Conservation (phyloP, 1,140 invertebrate genomes). For the Ceratosolen solmsi region DNA sequence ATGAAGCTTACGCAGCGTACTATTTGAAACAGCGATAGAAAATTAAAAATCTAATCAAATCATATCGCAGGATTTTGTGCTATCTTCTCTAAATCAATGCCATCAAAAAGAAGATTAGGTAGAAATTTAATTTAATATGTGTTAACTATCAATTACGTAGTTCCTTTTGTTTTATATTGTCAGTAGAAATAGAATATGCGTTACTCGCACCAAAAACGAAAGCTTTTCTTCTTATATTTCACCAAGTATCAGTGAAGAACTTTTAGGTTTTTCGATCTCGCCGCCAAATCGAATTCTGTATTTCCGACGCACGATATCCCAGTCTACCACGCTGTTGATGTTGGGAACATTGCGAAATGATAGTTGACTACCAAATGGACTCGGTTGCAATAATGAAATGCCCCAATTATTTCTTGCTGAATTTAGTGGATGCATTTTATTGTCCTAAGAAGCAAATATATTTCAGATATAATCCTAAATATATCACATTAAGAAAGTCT, state of each 20-base stretch:
- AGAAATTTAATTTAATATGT: too few relatives aligned
- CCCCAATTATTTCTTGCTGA: constrained; percentile 56
- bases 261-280: constrained; percentile 75
- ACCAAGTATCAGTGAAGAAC: background rate
- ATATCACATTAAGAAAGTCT: too few relatives aligned
- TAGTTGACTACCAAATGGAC: constrained; percentile 83
- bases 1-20: too few relatives aligned
- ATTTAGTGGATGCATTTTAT: constrained; percentile 54
- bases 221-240: background rate
- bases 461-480: background rate
- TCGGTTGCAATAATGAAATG: constrained; percentile 76
- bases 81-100: too few relatives aligned
- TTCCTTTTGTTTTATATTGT: too few relatives aligned
- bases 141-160: too few relatives aligned
- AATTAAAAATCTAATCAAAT: too few relatives aligned
- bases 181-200: too few relatives aligned
- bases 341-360: constrained; percentile 80
- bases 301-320: constrained; percentile 89
- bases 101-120: too few relatives aligned
- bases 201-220: background rate
- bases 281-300: constrained; percentile 85
- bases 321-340: constrained; percentile 92
- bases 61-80: too few relatives aligned
- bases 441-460: constrained; percentile 54
- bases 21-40: too few relatives aligned